These are phyloP conservation scores for Barnardius zonarius DNA, from an alignment of 2,113 vertebrate genomes.

Conservation along the genomic window DNA sequence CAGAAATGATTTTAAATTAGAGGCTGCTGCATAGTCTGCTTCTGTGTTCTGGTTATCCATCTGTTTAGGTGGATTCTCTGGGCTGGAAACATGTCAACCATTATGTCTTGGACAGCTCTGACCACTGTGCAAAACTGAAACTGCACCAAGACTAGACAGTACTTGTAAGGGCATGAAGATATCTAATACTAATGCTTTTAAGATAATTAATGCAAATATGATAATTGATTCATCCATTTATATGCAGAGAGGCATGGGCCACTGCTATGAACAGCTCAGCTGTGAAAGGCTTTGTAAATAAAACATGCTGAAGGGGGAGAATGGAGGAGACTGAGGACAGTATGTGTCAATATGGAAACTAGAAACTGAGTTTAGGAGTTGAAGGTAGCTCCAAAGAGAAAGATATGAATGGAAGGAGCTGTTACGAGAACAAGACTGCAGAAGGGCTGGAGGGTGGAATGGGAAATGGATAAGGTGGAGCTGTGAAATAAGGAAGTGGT, in stretches of 20 bases:
- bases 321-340: background rate
- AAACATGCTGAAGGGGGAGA: background rate
- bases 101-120: background rate
- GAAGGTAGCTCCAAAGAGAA: background rate
- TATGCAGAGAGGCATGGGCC: background rate
- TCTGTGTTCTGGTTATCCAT: slow-evolving; percentile 28
- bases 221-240: background rate
- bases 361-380: background rate
- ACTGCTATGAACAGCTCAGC: background rate
- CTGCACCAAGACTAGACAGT: background rate
- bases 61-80: slow-evolving; percentile 32
- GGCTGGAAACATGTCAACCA: background rate
- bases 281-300: slow-evolving; percentile 15
- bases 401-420: background rate
- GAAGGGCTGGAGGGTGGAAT: background rate
- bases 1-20: slow-evolving; percentile 35
- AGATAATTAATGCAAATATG: slow-evolving; percentile 2
- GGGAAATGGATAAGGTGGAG: background rate
- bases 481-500: background rate
- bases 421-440: background rate
- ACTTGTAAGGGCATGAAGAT: background rate
- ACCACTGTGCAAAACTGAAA: background rate
- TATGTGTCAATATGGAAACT: fast-evolving
- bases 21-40: slow-evolving; percentile 6
- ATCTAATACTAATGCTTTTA: background rate